These are phyloP conservation scores for Crocodylus rhombifer DNA, from an alignment of 2,797 vertebrate species.

Conservation along the genomic window DNA sequence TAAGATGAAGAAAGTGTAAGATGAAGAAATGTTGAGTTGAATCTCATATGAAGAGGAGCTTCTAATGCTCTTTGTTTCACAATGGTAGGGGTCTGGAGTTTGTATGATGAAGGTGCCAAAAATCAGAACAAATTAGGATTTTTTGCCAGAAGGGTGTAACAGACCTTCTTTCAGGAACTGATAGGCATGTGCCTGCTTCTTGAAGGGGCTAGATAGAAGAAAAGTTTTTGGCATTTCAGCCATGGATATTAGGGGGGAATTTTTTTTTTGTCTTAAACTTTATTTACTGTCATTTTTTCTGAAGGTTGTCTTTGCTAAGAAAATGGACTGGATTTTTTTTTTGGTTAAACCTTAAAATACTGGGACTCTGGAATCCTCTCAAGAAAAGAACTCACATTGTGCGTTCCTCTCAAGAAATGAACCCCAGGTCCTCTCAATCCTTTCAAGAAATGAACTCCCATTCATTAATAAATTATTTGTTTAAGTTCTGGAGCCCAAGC, in stretches of 20 bases:
- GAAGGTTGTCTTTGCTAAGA: background rate
- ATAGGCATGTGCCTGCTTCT: background rate
- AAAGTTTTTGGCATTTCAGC: background rate
- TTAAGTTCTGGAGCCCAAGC: background rate
- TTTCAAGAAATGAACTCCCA: background rate
- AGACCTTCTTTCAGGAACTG: background rate
- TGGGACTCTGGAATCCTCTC: rapidly evolving
- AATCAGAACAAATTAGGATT: background rate
- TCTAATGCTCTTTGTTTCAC: background rate
- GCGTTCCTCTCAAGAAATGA: background rate
- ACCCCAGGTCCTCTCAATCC: background rate
- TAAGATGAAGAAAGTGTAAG: background rate
- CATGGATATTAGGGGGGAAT: background rate
- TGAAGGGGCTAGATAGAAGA: background rate
- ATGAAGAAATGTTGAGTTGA: background rate
- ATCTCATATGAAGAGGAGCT: background rate
- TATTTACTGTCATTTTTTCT: background rate
- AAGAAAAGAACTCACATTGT: background rate
- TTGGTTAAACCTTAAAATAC: background rate
- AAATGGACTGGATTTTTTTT: background rate
- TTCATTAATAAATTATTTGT: background rate
- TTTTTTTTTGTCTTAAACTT: background rate
- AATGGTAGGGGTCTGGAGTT: background rate
- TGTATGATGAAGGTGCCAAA: background rate
- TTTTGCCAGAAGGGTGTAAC: background rate